These are phyloP conservation scores for Leptopilina clavipes DNA, from an alignment of 1,140 invertebrate genomes.

Conservation along the genomic window DNA sequence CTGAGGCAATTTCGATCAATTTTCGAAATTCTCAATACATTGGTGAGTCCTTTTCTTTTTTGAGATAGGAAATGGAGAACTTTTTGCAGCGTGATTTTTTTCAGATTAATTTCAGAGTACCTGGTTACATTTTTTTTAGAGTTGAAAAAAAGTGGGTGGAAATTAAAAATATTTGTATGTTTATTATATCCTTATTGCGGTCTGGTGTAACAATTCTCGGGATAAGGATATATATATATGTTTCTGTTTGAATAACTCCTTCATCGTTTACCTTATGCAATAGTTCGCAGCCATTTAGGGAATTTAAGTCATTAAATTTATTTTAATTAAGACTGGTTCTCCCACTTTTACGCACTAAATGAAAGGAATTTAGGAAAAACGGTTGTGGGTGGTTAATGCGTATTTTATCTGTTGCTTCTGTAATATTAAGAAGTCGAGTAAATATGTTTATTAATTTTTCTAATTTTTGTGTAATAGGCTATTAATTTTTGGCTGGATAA, in stretches of 20 bases:
- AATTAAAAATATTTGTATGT: too few relatives aligned
- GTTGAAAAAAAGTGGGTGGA: too few relatives aligned
- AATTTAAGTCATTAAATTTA: constrained; percentile 22
- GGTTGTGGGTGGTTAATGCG: not conserved
- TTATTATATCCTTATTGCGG: too few relatives aligned
- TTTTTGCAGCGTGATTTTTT: too few relatives aligned
- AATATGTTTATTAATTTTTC: not conserved
- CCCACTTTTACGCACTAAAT: not conserved
- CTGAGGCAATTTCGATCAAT: constrained; percentile 21
- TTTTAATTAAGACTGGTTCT: constrained; percentile 22
- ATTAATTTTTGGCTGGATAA: too few relatives aligned
- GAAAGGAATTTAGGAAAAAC: constrained; percentile 7
- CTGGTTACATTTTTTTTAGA: too few relatives aligned
- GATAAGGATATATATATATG: constrained; percentile 19
- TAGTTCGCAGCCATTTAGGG: not conserved
- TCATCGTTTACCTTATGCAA: constrained; percentile 5
- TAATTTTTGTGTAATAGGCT: not conserved
- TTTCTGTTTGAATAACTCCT: constrained; percentile 4
- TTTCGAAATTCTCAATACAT: not conserved
- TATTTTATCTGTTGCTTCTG: not conserved
- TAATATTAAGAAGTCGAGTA: not conserved
- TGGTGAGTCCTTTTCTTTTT: too few relatives aligned
- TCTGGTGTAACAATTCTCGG: not conserved
- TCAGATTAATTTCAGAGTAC: too few relatives aligned
- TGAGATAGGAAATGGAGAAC: too few relatives aligned